Conservation (phyloP, 2,113 vertebrate genomes). For the Crotalus horridus region DNA sequence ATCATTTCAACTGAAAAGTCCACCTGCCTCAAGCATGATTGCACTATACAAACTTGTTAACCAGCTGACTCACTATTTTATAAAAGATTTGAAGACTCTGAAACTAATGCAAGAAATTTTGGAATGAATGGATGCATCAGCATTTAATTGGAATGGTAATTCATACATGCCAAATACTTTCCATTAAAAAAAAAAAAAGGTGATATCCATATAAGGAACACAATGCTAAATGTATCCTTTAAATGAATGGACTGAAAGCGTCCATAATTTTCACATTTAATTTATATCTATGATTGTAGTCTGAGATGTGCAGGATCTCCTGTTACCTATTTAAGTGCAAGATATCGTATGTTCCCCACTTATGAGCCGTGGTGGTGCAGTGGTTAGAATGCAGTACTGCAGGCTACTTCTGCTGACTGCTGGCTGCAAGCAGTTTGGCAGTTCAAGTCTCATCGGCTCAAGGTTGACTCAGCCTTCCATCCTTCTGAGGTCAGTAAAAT, state of each 20-base stretch:
- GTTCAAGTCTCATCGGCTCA: too few species aligned
- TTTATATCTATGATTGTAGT: not conserved
- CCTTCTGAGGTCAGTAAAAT: too few species aligned
- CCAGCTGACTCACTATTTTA: not conserved
- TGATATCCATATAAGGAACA: not conserved
- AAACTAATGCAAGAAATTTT: not conserved
- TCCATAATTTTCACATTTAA: not conserved
- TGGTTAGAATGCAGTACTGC: too few species aligned
- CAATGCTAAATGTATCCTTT: not conserved
- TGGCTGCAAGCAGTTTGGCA: too few species aligned
- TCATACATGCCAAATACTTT: not conserved
- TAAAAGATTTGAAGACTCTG: slow-evolving; percentile 1
- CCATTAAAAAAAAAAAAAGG: not conserved
- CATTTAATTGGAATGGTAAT: not conserved
- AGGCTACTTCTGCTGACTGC: too few species aligned
- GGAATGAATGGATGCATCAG: not conserved
- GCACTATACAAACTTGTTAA: not conserved
- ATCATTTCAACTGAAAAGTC: slow-evolving; percentile 24
- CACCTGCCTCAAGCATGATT: not conserved
- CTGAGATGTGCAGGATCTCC: not conserved
- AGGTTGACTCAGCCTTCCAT: too few species aligned
- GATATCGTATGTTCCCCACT: not conserved
- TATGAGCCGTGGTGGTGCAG: too few species aligned
- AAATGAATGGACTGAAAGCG: not conserved
- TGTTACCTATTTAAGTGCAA: not conserved